Percentiles rank a stretch among this genome's conserved stretches.
Evolutionary conservation across 2,888 invertebrate species (phyloP).

Genomic region (Eutolmus rufibarbis): DNA sequence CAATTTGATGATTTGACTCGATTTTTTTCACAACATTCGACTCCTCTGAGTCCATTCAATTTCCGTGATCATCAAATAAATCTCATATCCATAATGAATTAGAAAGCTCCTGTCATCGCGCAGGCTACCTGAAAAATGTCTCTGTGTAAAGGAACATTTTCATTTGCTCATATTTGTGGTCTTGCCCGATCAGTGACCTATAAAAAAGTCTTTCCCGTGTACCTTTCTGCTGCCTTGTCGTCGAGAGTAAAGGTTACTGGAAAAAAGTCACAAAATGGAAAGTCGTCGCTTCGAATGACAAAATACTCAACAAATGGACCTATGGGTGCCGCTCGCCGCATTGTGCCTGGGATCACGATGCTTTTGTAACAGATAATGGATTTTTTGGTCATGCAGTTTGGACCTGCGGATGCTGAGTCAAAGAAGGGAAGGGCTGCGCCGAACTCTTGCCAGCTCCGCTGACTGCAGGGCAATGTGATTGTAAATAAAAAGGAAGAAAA

Average conservation of each 20-base stretch:
- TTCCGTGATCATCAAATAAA: not conserved
- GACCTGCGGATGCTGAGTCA: not conserved
- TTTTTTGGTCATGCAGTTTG: not conserved
- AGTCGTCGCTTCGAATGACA: constrained; percentile 18
- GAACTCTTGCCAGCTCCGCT: not conserved
- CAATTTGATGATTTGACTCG: not conserved
- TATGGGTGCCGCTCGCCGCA: not conserved
- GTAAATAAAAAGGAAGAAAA: constrained; percentile 10
- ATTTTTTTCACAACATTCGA: not conserved
- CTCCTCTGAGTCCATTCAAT: not conserved
- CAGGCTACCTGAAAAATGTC: not conserved
- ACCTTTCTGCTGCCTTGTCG: not conserved
- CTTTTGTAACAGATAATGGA: constrained; percentile 23
- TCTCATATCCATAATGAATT: constrained; percentile 8
- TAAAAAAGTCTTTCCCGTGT: constrained; percentile 9
- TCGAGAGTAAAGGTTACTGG: constrained; percentile 4
- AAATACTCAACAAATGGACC: constrained; percentile 23
- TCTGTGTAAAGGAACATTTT: not conserved
- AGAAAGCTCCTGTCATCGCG: constrained; percentile 11
- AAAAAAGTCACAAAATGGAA: constrained; percentile 21
- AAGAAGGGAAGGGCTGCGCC: not conserved
- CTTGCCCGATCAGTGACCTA: constrained; percentile 27
- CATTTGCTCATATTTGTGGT: constrained; percentile 7
- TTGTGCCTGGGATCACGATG: constrained; percentile 21
- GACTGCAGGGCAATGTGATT: not conserved